Evolutionary conservation across 2,797 vertebrate genomes (phyloP).

Genomic region (Holocentrus rufus): DNA sequence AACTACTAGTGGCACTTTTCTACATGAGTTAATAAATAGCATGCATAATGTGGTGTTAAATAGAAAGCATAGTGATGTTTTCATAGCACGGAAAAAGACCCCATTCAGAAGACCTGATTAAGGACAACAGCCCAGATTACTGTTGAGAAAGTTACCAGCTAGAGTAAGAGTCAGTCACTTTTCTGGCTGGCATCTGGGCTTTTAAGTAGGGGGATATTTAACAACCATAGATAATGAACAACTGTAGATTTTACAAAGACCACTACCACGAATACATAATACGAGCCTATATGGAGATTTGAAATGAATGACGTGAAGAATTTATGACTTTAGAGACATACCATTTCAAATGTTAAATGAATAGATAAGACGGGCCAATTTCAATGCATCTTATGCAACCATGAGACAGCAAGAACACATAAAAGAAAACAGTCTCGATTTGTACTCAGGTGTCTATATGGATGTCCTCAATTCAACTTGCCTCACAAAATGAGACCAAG

Average conservation of each 20-base stretch:
- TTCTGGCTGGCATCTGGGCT: neutral
- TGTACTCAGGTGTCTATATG: conserved; percentile 8
- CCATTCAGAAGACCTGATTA: conserved; percentile 1
- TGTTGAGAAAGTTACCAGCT: neutral
- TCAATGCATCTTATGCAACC: neutral
- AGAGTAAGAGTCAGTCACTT: neutral
- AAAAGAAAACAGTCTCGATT: conserved; percentile 18
- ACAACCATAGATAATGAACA: neutral
- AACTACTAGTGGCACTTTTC: conserved; percentile 20
- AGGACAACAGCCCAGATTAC: neutral
- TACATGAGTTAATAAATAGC: conserved; percentile 33
- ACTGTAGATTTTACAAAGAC: too few species aligned
- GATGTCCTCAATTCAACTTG: conserved; percentile 54
- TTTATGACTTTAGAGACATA: neutral
- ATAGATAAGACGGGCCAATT: neutral
- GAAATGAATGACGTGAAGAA: neutral
- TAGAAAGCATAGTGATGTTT: conserved; percentile 32
- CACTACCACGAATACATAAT: too few species aligned
- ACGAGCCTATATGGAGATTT: neutral
- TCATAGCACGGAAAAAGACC: neutral
- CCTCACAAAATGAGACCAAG: conserved; percentile 19
- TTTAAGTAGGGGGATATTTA: neutral
- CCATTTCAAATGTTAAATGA: neutral
- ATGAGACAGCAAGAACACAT: neutral
- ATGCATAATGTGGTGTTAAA: conserved; percentile 11